Conservation (phyloP, 2,888 invertebrate species). For the Trissolcus japonicus region DNA sequence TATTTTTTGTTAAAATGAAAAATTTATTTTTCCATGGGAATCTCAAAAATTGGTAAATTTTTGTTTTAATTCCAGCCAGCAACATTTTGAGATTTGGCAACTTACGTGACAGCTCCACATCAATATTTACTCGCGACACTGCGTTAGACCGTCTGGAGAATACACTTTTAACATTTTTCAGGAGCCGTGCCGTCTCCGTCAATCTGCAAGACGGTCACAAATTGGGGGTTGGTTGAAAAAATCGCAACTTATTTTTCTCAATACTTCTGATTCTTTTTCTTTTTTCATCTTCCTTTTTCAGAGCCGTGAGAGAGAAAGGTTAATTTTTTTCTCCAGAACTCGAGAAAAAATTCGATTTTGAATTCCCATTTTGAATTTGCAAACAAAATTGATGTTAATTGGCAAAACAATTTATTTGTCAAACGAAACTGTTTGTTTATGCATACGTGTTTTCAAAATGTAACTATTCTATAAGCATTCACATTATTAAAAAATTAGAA, state of each 20-base stretch:
- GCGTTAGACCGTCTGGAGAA: constrained; percentile 87
- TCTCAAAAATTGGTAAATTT: no score
- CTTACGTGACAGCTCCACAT: constrained; percentile 96
- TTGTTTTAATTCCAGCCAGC: no score
- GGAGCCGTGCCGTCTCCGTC: constrained; percentile 96
- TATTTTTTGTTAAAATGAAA: no score
- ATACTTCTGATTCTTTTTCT: constrained; percentile 29
- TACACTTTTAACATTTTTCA: constrained; percentile 95
- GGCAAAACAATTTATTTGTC: not conserved
- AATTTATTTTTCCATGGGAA: no score
- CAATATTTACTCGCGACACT: constrained; percentile 86
- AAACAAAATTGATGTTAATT: no score
- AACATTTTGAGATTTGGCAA: constrained; percentile 66
- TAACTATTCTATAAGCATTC: constrained; percentile 2
- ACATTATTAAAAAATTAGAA: not conserved
- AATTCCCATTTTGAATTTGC: no score
- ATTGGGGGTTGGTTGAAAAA: constrained; percentile 58
- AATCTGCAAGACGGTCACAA: constrained; percentile 83
- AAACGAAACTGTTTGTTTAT: not conserved
- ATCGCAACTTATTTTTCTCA: constrained; percentile 8
- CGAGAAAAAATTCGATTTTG: not conserved
- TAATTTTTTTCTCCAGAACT: not conserved
- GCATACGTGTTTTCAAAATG: constrained; percentile 2
- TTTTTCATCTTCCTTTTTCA: constrained; percentile 7
- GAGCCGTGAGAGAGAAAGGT: constrained; percentile 1